Evolutionary conservation across 2,113 vertebrate genomes (phyloP), one percentile per base, ranked within the genome.

Genomic region (Chelonoidis abingdonii): DNA sequence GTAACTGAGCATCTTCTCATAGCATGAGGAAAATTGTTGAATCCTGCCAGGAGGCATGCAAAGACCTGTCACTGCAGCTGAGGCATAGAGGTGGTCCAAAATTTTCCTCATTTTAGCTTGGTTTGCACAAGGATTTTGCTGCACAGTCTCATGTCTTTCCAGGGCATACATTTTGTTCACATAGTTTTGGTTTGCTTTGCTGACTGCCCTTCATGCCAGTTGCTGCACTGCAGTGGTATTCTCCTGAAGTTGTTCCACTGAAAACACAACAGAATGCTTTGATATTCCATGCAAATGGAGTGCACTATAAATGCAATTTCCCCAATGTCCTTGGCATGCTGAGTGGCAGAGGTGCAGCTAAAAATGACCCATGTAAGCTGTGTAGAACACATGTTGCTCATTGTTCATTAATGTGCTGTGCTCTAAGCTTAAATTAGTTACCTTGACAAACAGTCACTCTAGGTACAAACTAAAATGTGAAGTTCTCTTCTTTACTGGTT

Each of bases 271-370:
- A 81, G 69, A 95, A 87, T 85, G 6, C n/a, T 93, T 49, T 75
- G 78, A 78, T 85, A 93, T 94, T 93, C 54, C 83, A 93, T 88
- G 57, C 6, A 69, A 86, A 78, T 10, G 16, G 27, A 96, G 93
- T 56, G 86, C 90, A 75, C 65, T 88, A 25, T 83, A 79, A 59
- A 41, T 80, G 65, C 86, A 84, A 75, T 83, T 92, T 49, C 13
- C 27, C 44, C 83, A 29, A 0, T 85, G 91, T 97, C 89, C 82
- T 54, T 89, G 84, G 86, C 38, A n/a, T 29, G 52, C 12, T 92
- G 27, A 44, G 14, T 79, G 1, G 50, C 83, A 3, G 3, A 90
- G 31, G 38, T 50, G 44, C 9, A 59, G 6, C 59, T 79, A 49
- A 79, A 72, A 59, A 35, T 24, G 9, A 54, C 35, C 27, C 38